A percentile compares a stretch with the other conserved stretches of the same genome.
These are phyloP conservation scores for Ailurus styani DNA, from an alignment of 2,113 vertebrate species.

Conservation along the genomic window DNA sequence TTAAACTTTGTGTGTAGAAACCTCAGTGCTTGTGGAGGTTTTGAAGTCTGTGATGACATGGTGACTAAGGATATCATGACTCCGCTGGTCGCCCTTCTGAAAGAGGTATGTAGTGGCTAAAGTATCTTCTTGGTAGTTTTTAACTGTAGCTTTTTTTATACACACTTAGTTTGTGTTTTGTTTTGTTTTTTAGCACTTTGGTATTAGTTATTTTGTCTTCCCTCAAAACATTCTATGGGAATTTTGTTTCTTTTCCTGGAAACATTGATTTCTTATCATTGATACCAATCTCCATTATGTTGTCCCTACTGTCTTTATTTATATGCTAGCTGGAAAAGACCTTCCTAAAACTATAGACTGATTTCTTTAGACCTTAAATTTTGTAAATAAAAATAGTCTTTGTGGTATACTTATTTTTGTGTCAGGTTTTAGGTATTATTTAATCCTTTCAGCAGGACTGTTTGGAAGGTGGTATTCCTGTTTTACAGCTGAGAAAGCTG, in stretches of 20 bases:
- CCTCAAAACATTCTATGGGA: background rate
- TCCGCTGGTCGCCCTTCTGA: conserved; percentile 90
- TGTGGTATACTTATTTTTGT: background rate
- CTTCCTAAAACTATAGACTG: background rate
- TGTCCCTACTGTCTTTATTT: background rate
- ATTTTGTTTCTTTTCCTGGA: conserved; percentile 12
- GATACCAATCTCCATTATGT: background rate
- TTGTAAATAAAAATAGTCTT: background rate
- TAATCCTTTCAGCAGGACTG: background rate
- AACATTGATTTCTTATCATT: background rate
- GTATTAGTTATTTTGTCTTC: background rate
- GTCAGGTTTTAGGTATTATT: background rate
- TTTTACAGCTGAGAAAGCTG: background rate
- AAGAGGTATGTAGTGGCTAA: conserved; percentile 85
- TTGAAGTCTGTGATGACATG: conserved; percentile 97
- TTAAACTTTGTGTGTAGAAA: conserved; percentile 83
- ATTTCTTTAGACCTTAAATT: background rate
- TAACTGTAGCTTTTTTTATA: background rate
- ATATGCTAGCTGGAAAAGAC: background rate
- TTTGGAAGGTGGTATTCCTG: background rate
- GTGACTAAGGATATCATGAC: conserved; percentile 95
- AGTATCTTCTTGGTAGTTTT: background rate
- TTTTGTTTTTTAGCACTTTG: background rate
- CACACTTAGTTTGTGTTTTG: background rate
- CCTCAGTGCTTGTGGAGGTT: conserved; percentile 94